These are phyloP conservation scores for Platalea minor DNA, from an alignment of 2,797 vertebrate species.

Conservation along the genomic window DNA sequence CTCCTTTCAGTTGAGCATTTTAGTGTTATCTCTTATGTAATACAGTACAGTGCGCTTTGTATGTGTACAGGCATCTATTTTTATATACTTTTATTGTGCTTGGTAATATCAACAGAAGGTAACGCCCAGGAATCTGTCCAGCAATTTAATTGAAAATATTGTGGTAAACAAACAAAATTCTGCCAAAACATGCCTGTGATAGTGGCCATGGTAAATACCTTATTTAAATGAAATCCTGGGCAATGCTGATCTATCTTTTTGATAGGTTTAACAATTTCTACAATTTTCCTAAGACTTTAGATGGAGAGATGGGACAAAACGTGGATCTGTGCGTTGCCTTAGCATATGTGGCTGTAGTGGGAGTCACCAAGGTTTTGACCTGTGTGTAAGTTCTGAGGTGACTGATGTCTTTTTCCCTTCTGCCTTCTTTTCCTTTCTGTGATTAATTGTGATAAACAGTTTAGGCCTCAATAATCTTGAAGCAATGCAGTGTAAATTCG, in stretches of 20 bases:
- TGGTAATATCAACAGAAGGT: not conserved
- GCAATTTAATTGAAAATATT: not conserved
- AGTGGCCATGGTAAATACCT: not conserved
- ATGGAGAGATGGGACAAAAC: not conserved
- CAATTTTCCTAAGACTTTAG: not conserved
- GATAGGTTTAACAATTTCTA: not conserved
- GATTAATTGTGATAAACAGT: not conserved
- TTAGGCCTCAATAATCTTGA: not conserved
- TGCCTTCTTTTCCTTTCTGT: not conserved
- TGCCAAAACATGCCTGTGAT: not conserved
- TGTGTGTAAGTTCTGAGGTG: not conserved
- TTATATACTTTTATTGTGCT: not conserved
- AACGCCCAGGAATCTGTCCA: not conserved
- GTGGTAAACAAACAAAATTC: not conserved
- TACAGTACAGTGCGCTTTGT: not conserved
- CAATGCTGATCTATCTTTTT: not conserved
- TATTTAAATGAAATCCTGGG: not conserved
- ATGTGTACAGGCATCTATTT: not conserved
- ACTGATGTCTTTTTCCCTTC: not conserved
- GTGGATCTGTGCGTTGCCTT: not conserved
- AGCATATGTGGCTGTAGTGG: not conserved
- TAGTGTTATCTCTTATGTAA: not conserved
- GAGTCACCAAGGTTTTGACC: not conserved
- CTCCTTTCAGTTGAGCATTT: not conserved
- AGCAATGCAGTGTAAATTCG: not conserved